phyloP scores from a whole-genome alignment of 2,113 vertebrate genomes.

The Colaptes auratus region DNA sequence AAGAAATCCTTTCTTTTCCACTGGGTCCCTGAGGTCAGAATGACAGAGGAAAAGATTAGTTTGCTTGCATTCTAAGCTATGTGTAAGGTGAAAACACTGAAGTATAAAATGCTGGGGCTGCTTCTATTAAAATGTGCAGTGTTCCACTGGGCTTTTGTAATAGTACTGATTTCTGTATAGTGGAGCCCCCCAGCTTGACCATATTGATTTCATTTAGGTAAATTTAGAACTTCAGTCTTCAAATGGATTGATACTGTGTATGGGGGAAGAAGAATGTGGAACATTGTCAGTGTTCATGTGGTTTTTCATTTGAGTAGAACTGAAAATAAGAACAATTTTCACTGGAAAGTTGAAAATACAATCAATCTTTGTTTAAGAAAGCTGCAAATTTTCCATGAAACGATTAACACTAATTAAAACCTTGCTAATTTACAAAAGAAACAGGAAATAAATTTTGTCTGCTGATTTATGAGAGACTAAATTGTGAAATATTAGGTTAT shows the following conservation, averaged over 20 bases:
- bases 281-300: background rate
- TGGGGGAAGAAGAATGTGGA: background rate
- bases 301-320: background rate
- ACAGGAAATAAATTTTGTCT: background rate
- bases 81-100: background rate
- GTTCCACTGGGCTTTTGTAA: background rate
- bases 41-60: conserved; percentile 6
- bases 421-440: background rate
- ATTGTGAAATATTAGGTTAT: background rate
- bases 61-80: background rate
- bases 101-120: background rate
- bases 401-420: background rate
- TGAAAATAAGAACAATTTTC: background rate
- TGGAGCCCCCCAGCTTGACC: background rate
- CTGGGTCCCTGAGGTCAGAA: background rate
- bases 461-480: background rate
- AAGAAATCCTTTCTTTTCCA: background rate
- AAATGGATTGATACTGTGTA: background rate
- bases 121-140: background rate
- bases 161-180: background rate
- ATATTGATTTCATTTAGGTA: background rate
- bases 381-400: background rate
- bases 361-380: background rate
- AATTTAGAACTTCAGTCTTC: background rate
- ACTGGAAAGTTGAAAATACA: background rate